phyloP scores from a whole-genome alignment of 2,888 invertebrate species.

The Cerastoderma edule region DNA sequence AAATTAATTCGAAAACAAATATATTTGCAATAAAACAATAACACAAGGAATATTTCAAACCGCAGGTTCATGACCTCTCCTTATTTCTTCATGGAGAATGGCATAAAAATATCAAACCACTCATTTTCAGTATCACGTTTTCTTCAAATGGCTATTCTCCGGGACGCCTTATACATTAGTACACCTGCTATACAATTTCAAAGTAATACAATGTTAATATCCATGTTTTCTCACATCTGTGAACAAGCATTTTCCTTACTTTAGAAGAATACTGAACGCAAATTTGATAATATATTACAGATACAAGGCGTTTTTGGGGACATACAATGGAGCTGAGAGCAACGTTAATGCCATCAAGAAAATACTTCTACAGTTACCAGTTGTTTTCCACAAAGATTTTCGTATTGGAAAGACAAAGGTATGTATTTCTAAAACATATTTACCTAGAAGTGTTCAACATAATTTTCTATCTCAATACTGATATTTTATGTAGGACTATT shows the following conservation, averaged over 20 bases:
- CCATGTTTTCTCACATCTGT: neutral
- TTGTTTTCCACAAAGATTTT: constrained; percentile 37
- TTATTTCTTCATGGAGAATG: too few species aligned
- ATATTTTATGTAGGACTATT: too few species aligned
- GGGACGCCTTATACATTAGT: neutral
- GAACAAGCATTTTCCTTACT: neutral
- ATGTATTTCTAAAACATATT: too few species aligned
- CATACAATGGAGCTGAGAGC: neutral
- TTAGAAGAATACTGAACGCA: too few species aligned
- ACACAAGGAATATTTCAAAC: too few species aligned
- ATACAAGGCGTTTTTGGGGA: neutral
- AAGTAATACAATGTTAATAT: neutral
- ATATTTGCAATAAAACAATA: too few species aligned
- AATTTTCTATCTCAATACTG: too few species aligned
- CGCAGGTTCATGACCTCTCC: too few species aligned
- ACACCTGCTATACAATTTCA: neutral
- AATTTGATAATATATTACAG: too few species aligned
- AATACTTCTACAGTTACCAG: constrained; percentile 16
- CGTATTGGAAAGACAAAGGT: constrained; percentile 51
- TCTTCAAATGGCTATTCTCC: neutral
- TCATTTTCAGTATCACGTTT: neutral
- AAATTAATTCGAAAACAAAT: too few species aligned
- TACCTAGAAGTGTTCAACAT: too few species aligned
- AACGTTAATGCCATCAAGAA: neutral
- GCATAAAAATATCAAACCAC: too few species aligned